Percentiles rank a stretch among this genome's conserved stretches.
Evolutionary conservation across 1,140 invertebrate genomes (phyloP).

Genomic region (Brachionus rubens): DNA sequence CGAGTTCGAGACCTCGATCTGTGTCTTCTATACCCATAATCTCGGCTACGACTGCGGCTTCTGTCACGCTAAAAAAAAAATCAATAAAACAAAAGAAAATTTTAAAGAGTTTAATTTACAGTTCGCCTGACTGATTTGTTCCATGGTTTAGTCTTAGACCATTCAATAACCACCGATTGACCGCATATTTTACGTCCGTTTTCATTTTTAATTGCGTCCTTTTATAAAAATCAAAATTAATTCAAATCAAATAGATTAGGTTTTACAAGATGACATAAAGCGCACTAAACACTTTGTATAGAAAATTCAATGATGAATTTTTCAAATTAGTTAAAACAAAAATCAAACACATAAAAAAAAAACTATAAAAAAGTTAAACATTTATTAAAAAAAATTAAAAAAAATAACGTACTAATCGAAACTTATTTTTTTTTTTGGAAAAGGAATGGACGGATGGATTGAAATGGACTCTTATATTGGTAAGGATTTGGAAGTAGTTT

Average conservation of each 20-base stretch:
- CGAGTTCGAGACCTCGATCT: background rate
- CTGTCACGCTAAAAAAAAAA: background rate
- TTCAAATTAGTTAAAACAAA: too few relatives aligned
- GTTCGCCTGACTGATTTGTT: conserved; percentile 16
- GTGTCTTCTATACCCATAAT: conserved; percentile 9
- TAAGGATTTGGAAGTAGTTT: too few relatives aligned
- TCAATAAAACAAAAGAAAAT: background rate
- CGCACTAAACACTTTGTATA: conserved; percentile 2
- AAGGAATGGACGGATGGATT: too few relatives aligned
- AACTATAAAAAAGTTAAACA: background rate
- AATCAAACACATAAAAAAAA: background rate
- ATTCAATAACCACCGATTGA: conserved; percentile 61
- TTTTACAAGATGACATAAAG: too few relatives aligned
- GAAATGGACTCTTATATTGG: too few relatives aligned
- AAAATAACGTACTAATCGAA: too few relatives aligned
- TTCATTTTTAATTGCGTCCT: conserved; percentile 63
- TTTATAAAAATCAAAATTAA: background rate
- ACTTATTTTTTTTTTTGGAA: too few relatives aligned
- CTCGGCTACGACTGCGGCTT: background rate
- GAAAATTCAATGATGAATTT: too few relatives aligned
- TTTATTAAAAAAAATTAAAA: too few relatives aligned
- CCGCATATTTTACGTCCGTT: conserved; percentile 61
- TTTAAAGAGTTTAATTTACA: background rate
- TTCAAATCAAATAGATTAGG: background rate
- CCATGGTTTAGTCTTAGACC: conserved; percentile 56